These are phyloP conservation scores for Apamea sordens DNA, from an alignment of 2,888 invertebrate species.

Conservation along the genomic window DNA sequence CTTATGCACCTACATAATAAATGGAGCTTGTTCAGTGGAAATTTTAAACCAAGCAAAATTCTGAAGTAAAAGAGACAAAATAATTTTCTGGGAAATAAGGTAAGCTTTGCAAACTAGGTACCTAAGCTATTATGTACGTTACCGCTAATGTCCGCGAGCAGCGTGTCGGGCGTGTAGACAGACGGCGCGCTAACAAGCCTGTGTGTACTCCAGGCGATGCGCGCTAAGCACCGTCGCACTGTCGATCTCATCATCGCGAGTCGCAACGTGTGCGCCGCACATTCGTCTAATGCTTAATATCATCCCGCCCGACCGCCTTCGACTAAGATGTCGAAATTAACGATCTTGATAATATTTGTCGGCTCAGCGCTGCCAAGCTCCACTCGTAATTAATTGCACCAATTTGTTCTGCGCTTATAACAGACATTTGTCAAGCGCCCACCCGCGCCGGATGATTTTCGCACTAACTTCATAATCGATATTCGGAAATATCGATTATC, in stretches of 20 bases:
- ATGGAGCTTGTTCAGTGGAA: conserved; percentile 31
- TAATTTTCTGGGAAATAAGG: conserved; percentile 40
- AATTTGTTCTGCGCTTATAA: conserved; percentile 90
- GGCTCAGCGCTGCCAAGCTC: conserved; percentile 86
- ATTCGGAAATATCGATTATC: conserved; percentile 84
- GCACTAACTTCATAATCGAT: conserved; percentile 89
- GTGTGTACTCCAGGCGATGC: conserved; percentile 43
- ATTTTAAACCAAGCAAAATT: conserved; percentile 36
- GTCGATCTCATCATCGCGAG: conserved; percentile 52
- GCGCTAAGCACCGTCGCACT: conserved; percentile 34
- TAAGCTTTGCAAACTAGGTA: conserved; percentile 38
- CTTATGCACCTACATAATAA: conserved; percentile 40
- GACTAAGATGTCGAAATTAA: conserved; percentile 88
- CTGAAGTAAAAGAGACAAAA: conserved; percentile 37
- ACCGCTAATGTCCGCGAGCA: conserved; percentile 48
- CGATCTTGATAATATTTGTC: conserved; percentile 90
- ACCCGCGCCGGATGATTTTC: conserved; percentile 86
- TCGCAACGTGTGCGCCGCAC: conserved; percentile 73
- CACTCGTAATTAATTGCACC: conserved; percentile 87
- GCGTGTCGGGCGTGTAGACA: conserved; percentile 24
- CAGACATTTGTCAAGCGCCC: conserved; percentile 88
- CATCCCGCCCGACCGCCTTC: conserved; percentile 72
- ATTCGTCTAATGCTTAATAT: conserved; percentile 80
- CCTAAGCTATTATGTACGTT: conserved; percentile 40
- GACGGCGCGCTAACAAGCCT: conserved; percentile 54